A percentile compares a stretch with the other conserved stretches of the same genome.
Evolutionary conservation across 2,113 vertebrate species (phyloP).

Genomic region (Stercorarius parasiticus): DNA sequence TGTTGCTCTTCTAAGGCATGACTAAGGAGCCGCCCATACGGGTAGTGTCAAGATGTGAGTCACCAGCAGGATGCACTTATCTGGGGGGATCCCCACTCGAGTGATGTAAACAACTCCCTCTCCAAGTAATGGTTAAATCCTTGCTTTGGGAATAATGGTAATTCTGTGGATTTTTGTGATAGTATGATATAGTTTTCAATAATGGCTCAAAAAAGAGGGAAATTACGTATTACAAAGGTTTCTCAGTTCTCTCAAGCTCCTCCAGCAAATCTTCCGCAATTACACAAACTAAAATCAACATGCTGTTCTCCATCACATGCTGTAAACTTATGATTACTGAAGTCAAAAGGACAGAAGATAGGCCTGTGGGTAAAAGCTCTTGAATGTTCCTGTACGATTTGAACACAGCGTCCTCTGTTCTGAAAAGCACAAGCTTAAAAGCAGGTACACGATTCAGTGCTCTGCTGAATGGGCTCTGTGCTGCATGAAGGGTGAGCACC

Average conservation of each 20-base stretch:
- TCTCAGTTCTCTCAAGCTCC: background rate
- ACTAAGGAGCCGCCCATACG: accelerated
- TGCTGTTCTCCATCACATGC: background rate
- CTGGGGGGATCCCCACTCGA: background rate
- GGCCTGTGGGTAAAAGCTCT: background rate
- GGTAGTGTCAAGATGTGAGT: background rate
- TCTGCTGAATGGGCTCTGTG: background rate
- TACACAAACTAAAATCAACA: background rate
- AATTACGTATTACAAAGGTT: background rate
- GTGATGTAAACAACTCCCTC: background rate
- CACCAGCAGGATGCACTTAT: background rate
- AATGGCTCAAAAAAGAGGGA: background rate
- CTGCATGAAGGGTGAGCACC: background rate
- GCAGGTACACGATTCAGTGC: background rate
- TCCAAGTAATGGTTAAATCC: background rate
- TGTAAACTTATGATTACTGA: background rate
- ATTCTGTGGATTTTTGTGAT: background rate
- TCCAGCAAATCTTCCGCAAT: background rate
- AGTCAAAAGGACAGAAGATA: background rate
- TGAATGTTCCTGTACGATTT: background rate
- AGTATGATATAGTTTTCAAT: background rate
- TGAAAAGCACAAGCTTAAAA: background rate
- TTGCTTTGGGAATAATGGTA: background rate
- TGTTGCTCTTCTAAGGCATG: background rate
- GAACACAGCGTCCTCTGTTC: background rate